A percentile compares a stretch with the other conserved stretches of the same genome.
phyloP scores from a whole-genome alignment of 1,140 invertebrate genomes.

The Batillaria attramentaria region DNA sequence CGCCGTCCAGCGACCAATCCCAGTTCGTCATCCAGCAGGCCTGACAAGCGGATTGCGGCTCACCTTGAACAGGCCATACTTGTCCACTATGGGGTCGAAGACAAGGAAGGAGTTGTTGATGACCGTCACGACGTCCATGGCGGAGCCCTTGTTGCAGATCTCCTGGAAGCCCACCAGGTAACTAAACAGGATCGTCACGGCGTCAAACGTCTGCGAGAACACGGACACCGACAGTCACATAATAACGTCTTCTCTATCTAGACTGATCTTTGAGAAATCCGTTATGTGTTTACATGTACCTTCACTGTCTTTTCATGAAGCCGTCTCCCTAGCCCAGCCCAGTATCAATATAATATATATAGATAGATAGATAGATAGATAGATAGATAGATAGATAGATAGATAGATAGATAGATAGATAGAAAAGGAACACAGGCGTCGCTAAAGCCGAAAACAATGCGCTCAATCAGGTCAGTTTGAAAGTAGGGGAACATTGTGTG shows the following conservation, averaged over 20 bases:
- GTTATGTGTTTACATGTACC: background rate
- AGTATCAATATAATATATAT: no score
- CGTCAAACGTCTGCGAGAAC: slow-evolving; percentile 63
- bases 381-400: no score
- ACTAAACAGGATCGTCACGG: slow-evolving; percentile 73
- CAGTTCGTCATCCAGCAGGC: no score
- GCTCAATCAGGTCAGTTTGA: no score
- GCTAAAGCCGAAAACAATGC: no score
- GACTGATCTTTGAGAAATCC: background rate
- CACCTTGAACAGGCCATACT: slow-evolving; percentile 89
- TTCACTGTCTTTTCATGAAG: background rate
- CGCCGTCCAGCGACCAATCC: no score
- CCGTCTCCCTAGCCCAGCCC: no score
- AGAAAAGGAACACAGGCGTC: no score
- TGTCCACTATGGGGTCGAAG: slow-evolving; percentile 92
- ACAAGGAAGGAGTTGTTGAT: slow-evolving; percentile 76
- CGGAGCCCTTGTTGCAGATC: slow-evolving; percentile 56
- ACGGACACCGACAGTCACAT: background rate
- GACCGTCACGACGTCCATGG: slow-evolving; percentile 61
- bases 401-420: no score
- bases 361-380: no score
- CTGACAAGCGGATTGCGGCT: background rate
- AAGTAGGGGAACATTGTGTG: no score
- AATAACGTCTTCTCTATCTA: background rate
- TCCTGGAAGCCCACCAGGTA: slow-evolving; percentile 66